These are phyloP conservation scores for Synergus umbraculus DNA, from an alignment of 2,888 invertebrate species.

Conservation along the genomic window DNA sequence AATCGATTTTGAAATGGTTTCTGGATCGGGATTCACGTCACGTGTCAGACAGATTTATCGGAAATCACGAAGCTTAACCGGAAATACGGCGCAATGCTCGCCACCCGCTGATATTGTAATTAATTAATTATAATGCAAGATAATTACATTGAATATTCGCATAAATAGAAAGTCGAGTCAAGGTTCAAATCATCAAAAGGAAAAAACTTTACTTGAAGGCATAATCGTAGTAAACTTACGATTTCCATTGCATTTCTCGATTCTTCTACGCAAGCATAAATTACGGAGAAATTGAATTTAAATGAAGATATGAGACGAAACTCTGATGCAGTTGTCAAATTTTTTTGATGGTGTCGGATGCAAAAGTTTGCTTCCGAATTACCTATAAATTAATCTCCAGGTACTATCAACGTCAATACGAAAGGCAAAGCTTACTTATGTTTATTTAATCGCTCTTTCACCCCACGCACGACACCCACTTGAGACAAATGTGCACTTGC, in stretches of 20 bases:
- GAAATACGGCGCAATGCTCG: constrained; percentile 50
- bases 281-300: background rate
- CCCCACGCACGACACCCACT: constrained; percentile 24
- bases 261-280: too few relatives aligned
- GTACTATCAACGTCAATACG: background rate
- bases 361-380: constrained; percentile 8
- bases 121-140: constrained; percentile 23
- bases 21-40: constrained; percentile 65
- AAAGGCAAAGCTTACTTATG: background rate
- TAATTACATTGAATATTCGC: constrained; percentile 9
- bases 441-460: constrained; percentile 1
- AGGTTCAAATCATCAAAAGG: background rate
- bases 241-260: too few relatives aligned
- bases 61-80: constrained; percentile 49
- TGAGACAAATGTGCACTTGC: background rate
- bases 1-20: constrained; percentile 65
- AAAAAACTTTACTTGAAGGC: background rate
- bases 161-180: constrained; percentile 50
- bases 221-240: background rate
- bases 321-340: background rate
- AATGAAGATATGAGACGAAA: too few relatives aligned
- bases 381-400: constrained; percentile 4
- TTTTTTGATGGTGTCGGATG: background rate
- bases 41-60: constrained; percentile 54
- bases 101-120: constrained; percentile 42